Evolutionary conservation across 2,888 invertebrate species (phyloP).

Genomic region (Cetonia aurata): DNA sequence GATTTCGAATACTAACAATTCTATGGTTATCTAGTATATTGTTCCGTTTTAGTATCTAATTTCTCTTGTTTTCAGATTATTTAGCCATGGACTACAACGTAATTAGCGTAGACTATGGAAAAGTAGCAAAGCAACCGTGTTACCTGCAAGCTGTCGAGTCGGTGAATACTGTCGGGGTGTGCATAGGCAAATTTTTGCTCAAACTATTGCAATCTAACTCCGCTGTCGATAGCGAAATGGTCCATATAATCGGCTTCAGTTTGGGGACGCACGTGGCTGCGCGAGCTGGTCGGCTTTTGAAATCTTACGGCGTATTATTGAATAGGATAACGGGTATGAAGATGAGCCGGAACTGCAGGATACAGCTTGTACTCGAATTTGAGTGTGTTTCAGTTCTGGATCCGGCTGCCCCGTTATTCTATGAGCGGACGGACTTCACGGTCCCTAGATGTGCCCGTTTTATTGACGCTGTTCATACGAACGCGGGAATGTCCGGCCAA

Average conservation of each 20-base stretch:
- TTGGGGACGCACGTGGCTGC: constrained; percentile 75
- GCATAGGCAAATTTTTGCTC: constrained; percentile 72
- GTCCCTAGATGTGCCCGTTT: constrained; percentile 72
- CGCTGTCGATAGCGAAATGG: constrained; percentile 64
- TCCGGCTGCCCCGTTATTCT: constrained; percentile 76
- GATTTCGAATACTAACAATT: too few relatives aligned
- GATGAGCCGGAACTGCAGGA: constrained; percentile 34
- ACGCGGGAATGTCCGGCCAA: constrained; percentile 71
- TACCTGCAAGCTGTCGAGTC: constrained; percentile 72
- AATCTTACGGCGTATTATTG: constrained; percentile 62
- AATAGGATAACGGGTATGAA: constrained; percentile 72
- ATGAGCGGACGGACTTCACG: constrained; percentile 66
- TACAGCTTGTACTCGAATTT: constrained; percentile 1
- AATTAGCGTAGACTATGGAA: constrained; percentile 74
- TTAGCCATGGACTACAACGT: constrained; percentile 72
- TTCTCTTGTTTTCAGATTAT: constrained; percentile 65
- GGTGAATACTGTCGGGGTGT: constrained; percentile 72
- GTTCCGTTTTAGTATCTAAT: too few relatives aligned
- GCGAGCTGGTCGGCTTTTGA: constrained; percentile 67
- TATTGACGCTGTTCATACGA: constrained; percentile 76
- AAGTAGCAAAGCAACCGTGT: constrained; percentile 72
- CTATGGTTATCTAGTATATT: too few relatives aligned
- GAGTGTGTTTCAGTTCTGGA: constrained; percentile 69
- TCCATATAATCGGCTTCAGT: constrained; percentile 77
- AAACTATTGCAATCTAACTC: constrained; percentile 65